These are phyloP conservation scores for Xestobium rufovillosum DNA, from an alignment of 2,888 invertebrate species.

Conservation along the genomic window DNA sequence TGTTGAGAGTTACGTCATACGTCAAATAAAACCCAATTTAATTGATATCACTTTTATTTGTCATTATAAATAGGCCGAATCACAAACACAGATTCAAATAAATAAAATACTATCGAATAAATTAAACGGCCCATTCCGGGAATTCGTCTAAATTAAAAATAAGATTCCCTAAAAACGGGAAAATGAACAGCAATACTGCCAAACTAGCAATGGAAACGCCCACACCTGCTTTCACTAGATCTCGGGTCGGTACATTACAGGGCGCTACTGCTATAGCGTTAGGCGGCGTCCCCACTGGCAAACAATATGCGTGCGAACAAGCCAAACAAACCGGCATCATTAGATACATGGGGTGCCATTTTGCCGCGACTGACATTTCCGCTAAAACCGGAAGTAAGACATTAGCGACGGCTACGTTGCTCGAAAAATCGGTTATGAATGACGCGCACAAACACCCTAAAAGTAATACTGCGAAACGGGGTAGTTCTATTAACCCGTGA, in stretches of 20 bases:
- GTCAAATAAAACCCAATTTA: too few species aligned
- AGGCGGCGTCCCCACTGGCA: slow-evolving; percentile 92
- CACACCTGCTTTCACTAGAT: slow-evolving; percentile 64
- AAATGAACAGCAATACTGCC: slow-evolving; percentile 59
- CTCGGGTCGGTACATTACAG: slow-evolving; percentile 68
- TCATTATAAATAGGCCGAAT: too few species aligned
- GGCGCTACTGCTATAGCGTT: slow-evolving; percentile 89
- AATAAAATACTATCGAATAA: not conserved
- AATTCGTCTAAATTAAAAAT: slow-evolving; percentile 58
- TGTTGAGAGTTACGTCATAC: too few species aligned
- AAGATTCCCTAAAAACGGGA: slow-evolving; percentile 66
- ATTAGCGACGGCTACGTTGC: slow-evolving; percentile 86
- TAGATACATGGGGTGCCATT: slow-evolving; percentile 78
- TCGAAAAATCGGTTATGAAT: slow-evolving; percentile 80
- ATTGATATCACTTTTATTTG: not conserved
- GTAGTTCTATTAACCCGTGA: slow-evolving; percentile 55
- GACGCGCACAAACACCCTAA: slow-evolving; percentile 73
- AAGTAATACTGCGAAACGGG: slow-evolving; percentile 59
- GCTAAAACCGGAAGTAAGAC: slow-evolving; percentile 78
- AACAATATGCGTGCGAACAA: slow-evolving; percentile 87
- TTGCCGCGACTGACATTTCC: slow-evolving; percentile 56
- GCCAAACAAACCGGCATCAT: slow-evolving; percentile 85
- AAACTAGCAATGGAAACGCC: slow-evolving; percentile 71
- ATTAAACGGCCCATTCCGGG: slow-evolving; percentile 53
- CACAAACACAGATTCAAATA: not conserved